Evolutionary conservation across 2,888 invertebrate species (phyloP), one percentile per base, ranked within the genome.

Genomic region (Netelia fuscicornis): DNA sequence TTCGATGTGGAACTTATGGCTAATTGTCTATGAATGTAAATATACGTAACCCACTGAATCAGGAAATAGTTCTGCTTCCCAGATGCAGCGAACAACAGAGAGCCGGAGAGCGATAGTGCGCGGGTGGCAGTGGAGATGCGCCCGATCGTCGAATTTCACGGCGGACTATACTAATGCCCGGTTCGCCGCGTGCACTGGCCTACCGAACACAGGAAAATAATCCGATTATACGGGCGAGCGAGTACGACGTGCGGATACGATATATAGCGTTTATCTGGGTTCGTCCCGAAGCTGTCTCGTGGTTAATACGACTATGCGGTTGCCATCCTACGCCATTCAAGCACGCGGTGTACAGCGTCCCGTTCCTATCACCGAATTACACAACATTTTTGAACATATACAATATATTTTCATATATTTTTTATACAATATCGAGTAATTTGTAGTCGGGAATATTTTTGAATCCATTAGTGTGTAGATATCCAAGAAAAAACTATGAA

Each of bases 171-270:
- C 86, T 81, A 85, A 86, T 86, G 81, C 81, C 74, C 65, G 75
- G 64, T 64, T 71, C 64, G 81, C 74, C 68, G 74, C 62, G 62
- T 56, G 48, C n/a, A 42, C 64, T 79, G 58, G 48, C 58, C 13
- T n/a, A 30, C 76, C 85, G 81, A 72, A 86, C 80, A 74, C 86
- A 80, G 86, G 85, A 89, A 90, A 90, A 89, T 90, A 90, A 90
- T 89, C 87, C 70, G 75, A 89, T 88, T 86, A 89, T 80, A 83
- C 72, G 81, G 83, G 83, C 84, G 84, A 87, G 80, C 79, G 76
- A 77, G 80, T 81, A 75, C 54, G 68, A 20, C 67, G 62, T 78
- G 70, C 60, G 56, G 79, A 75, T 71, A 56, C 72, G 37, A 30
- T 62, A 62, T 62, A 37, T 64, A 62, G 13, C 67, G 62, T 67